phyloP scores from a whole-genome alignment of 92 coral and sea anemone species.

The Parazoanthus darwini region DNA sequence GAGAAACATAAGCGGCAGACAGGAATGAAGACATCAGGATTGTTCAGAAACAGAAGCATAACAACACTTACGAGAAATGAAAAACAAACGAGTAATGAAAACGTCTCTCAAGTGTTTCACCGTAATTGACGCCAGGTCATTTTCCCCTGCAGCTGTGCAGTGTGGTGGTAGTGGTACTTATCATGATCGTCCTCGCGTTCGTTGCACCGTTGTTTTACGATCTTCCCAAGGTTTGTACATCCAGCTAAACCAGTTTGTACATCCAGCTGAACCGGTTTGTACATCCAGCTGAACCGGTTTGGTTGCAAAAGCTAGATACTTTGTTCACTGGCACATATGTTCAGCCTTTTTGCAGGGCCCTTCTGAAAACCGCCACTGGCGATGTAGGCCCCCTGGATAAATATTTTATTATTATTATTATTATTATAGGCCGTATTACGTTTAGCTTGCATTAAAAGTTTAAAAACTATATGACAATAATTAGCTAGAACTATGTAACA shows the following conservation, averaged over 20 bases:
- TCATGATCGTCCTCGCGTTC: constrained; percentile 78
- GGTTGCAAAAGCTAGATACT: too few relatives aligned
- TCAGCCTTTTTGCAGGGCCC: too few relatives aligned
- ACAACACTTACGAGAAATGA: background rate
- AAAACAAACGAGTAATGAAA: background rate
- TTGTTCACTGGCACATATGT: too few relatives aligned
- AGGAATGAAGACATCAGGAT: background rate
- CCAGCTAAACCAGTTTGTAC: background rate
- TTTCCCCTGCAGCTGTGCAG: constrained; percentile 64
- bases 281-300: background rate
- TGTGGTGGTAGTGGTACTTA: constrained; percentile 60
- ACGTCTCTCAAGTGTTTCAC: background rate
- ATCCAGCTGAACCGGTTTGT: background rate
- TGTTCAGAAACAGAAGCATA: background rate
- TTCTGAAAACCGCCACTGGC: too few relatives aligned
- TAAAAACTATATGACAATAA: too few relatives aligned
- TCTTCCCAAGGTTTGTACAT: constrained; percentile 80
- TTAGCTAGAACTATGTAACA: too few relatives aligned
- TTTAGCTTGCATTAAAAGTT: too few relatives aligned
- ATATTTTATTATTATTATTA: too few relatives aligned
- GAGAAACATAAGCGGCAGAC: background rate
- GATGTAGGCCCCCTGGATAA: too few relatives aligned
- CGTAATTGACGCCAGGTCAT: background rate
- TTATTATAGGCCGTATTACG: too few relatives aligned
- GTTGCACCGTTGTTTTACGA: constrained; percentile 86